Evolutionary conservation across 1,140 invertebrate genomes (phyloP), one percentile per base, ranked within the genome.

Genomic region (Lordiphosa mommai): DNA sequence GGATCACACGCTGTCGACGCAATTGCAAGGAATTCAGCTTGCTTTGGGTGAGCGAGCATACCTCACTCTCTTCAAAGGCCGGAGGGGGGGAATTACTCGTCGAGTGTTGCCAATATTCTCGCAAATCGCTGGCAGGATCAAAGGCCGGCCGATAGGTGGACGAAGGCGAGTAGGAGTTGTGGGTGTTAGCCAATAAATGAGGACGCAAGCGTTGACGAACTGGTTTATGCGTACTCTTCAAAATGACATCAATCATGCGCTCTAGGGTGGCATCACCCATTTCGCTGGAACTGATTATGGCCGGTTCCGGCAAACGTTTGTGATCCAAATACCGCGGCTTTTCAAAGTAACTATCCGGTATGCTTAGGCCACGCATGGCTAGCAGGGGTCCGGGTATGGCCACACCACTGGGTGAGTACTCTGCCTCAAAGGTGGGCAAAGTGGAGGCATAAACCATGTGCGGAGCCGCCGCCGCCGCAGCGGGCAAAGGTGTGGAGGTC

Each of bases 191-290:
- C n/a, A n/a, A n/a, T n/a, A n/a, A n/a, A n/a, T n/a, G n/a, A n/a
- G n/a, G n/a, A n/a, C n/a, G n/a, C n/a, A n/a, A n/a, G 38, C 36
- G 40, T 48, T 32, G 51, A 29, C 1, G 5, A 14, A 3, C 7
- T 53, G 12, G 40, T 61, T 46, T 60, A 72, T 86, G 9, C 69
- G 76, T 85, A 60, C 86, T 88, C 63, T 87, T 74, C 10, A 89
- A 48, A 7, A 88, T 88, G 16, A 86, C 87, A 46, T 89, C 87
- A 48, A 89, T 88, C 88, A 89, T 89, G 14, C 77, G 74, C 50
- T 88, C 87, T 41, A 88, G 50, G 7, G 87, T 88, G 13, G 76
- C 69, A 41, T 88, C 87, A n/a, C 85, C 85, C 86, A 88, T 85
- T 46, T 72, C 59, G n/a, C 57, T 86, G 23, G 87, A 88, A 40